Base-by-base conservation (phyloP, 2,113 vertebrate genomes). In the Chaenogobius annularis region DNA sequence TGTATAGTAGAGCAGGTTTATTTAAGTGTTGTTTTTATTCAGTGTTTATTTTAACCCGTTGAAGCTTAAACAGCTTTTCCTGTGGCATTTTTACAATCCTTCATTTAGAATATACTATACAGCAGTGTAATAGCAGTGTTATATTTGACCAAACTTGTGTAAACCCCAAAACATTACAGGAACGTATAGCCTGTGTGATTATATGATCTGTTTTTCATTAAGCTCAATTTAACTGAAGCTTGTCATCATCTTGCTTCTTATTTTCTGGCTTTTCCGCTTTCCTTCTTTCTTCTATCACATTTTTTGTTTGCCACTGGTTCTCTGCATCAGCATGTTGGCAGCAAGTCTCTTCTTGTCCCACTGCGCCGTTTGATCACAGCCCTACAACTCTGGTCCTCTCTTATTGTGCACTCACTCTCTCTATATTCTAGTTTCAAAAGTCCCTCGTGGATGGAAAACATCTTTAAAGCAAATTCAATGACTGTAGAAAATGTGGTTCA, bases 281-380 rank as follows among this genome's bases (percentile, higher is more conserved):
- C 69, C 23, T 78, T 68, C 75, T 68, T 73, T 67, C 64, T 66
- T 55, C 61, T 56, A 15, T 66, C 9, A 43, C 37, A 59, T 72
- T 79, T 81, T 75, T 56, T 22, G 74, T 64, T 65, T 15, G 17
- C 43, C 68, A 2, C 54, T 20, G 9, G 52, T 61, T 61, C 66
- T 75, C 68, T 84, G 86, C 81, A 68, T 82, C 78, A 73, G 84
- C 75, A 68, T 80, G 85, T 85, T 26, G 31, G 46, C 79, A 62
- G 78, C 90, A 74, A 73, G 90, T 85, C 82, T 66, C 58, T 74
- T 74, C 90, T 84, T 88, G 90, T 75, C 85, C 52, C 56, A 7
- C 61, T 63, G 35, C 31, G 54, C 66, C 54, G 64, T 85, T 91
- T 85, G 79, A 82, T 85, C 65, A 73, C 70, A 75, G 43, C 46